Conservation (phyloP, 23 tunicate species). For the Diplosoma virens region DNA sequence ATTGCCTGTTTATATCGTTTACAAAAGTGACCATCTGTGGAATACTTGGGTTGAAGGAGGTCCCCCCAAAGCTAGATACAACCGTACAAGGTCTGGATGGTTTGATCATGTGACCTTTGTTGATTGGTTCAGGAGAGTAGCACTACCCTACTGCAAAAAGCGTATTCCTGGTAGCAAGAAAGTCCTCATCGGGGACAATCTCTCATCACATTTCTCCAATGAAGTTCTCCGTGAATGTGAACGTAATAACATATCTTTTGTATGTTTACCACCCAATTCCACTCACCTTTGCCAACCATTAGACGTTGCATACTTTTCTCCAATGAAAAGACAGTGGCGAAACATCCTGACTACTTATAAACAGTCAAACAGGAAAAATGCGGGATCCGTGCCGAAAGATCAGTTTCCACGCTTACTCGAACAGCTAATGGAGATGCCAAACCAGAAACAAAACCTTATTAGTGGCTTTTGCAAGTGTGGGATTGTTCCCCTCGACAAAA, state of each 20-base stretch:
- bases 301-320: constrained; percentile 1
- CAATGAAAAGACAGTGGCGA: constrained; percentile 22
- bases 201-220: constrained; percentile 1
- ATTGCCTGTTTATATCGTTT: constrained; percentile 6
- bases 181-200: constrained; percentile 25
- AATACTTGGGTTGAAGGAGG: constrained; percentile 33
- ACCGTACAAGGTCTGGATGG: constrained; percentile 41
- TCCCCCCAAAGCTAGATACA: constrained; percentile 34
- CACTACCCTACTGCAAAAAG: constrained; percentile 24
- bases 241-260: neutral
- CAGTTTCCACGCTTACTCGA: neutral
- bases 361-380: neutral
- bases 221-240: constrained; percentile 5
- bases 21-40: constrained; percentile 34
- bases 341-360: constrained; percentile 8
- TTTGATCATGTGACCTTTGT: constrained; percentile 12
- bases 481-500: constrained; percentile 16
- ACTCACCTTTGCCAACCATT: constrained; percentile 18
- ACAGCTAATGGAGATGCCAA: neutral
- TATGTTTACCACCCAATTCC: constrained; percentile 5
- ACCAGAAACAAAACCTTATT: constrained; percentile 5
- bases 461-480: constrained; percentile 1
- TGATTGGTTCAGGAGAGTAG: constrained; percentile 31
- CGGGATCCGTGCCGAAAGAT: constrained; percentile 18
- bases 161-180: neutral